Evolutionary conservation across 2,113 vertebrate genomes (phyloP), one percentile per base, ranked within the genome.

Genomic region (Trichomycterus rosablanca): DNA sequence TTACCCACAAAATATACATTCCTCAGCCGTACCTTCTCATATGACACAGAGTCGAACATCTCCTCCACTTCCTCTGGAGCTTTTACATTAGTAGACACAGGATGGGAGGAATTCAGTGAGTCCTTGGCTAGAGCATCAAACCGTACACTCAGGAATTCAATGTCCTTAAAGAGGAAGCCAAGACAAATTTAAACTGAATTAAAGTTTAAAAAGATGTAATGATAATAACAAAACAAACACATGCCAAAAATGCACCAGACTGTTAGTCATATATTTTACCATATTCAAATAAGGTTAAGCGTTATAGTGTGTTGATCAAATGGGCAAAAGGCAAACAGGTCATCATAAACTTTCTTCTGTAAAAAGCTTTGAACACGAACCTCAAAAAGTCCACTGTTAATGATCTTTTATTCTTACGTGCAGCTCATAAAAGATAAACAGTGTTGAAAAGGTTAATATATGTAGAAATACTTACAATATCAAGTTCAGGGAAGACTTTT

Each of bases 41-140:
- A 98, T 20, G 94, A 94, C 73, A 98, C 85, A 0, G 84, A 82
- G 85, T 97, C 93, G 86, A 98, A 98, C 92, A 97, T 98, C 83
- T 95, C 93, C 59, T 89, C 89, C 65, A 98, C 92, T 78, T 97
- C 90, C 52, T 90, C 88, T 30, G 89, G 80, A 28, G 90, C 86
- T 14, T 84, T 84, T 63, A 93, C 91, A 35, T 84, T 67, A n/a
- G 88, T 82, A 2, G 93, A 96, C 20, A 97, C 81, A 4, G 94
- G 73, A 52, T 89, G 93, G 66, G 95, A 93, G 6, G 93, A 93
- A 80, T 91, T 94, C 57, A 98, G 74, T 3, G 91, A 81, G 78
- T 98, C 96, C 76, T 90, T 92, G 70, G 77, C 86, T 84, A 97
- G 74, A 19, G 86, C 90, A 83, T 84, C 86, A 75, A 96, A 92